These are phyloP conservation scores for Azorinus chamasolen DNA, from an alignment of 2,888 invertebrate genomes.

Conservation along the genomic window DNA sequence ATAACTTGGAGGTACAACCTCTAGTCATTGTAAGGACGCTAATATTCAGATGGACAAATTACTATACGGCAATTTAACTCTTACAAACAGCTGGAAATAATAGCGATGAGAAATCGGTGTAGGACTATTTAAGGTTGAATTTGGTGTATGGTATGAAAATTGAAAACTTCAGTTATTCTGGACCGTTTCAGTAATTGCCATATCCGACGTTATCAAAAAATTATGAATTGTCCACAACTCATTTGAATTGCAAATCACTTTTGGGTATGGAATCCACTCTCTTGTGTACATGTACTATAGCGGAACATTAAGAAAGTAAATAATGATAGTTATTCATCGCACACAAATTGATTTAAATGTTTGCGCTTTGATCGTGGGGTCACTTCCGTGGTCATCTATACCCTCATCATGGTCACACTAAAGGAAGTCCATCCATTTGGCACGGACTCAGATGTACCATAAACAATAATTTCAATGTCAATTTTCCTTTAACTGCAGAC, in stretches of 20 bases:
- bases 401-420: conserved; percentile 23
- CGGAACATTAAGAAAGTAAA: conserved; percentile 10
- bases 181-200: no score
- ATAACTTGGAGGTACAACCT: no score
- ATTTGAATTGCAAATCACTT: conserved; percentile 1
- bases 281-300: neutral
- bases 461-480: conserved; percentile 44
- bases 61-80: no score
- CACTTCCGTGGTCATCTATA: conserved; percentile 16
- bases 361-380: conserved; percentile 27
- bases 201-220: neutral
- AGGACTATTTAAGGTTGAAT: no score
- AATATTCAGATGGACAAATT: no score
- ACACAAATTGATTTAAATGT: conserved; percentile 18
- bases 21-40: no score
- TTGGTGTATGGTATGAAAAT: no score
- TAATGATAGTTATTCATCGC: conserved; percentile 13
- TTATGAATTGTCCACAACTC: conserved; percentile 1
- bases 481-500: conserved; percentile 20
- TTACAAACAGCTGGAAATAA: no score
- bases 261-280: neutral
- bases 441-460: conserved; percentile 36
- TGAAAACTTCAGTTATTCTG: no score
- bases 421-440: conserved; percentile 54
- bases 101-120: no score